phyloP scores from a whole-genome alignment of 2,113 vertebrate species.

The Otus sunia region DNA sequence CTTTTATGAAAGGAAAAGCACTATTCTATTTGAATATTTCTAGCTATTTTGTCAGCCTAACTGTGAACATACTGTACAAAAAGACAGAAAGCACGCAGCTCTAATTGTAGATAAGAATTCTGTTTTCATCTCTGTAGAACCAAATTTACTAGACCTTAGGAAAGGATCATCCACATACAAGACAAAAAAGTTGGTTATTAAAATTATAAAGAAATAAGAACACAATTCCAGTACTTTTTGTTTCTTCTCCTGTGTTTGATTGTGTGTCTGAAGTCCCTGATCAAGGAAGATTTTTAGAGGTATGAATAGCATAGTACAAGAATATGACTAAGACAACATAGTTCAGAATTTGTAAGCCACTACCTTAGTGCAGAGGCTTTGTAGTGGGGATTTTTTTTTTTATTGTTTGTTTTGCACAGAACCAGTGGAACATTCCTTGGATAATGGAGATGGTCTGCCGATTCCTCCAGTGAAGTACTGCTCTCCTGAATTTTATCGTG shows the following conservation, averaged over 20 bases:
- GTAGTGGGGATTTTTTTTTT: background rate
- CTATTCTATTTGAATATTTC: background rate
- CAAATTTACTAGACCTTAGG: background rate
- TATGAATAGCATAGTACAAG: background rate
- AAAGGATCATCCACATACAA: background rate
- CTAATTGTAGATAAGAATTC: background rate
- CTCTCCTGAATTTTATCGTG: slow-evolving; percentile 84
- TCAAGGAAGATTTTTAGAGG: background rate
- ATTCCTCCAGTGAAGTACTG: slow-evolving; percentile 80
- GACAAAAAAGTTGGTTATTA: background rate
- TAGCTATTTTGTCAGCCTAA: background rate
- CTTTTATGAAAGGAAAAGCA: background rate
- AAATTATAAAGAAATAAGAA: background rate
- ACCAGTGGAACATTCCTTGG: slow-evolving; percentile 81
- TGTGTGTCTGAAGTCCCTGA: background rate
- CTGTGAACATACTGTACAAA: background rate
- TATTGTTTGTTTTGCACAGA: slow-evolving; percentile 68
- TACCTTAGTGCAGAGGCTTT: background rate
- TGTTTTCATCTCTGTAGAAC: background rate
- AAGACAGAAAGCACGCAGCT: background rate
- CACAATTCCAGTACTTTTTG: background rate
- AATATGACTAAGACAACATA: background rate
- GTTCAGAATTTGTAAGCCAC: background rate
- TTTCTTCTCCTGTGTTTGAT: background rate
- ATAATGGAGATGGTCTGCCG: slow-evolving; percentile 85